A percentile compares a stretch with the other conserved stretches of the same genome.
Evolutionary conservation across 1,140 invertebrate species (phyloP).

Genomic region (Bombyx mandarina): DNA sequence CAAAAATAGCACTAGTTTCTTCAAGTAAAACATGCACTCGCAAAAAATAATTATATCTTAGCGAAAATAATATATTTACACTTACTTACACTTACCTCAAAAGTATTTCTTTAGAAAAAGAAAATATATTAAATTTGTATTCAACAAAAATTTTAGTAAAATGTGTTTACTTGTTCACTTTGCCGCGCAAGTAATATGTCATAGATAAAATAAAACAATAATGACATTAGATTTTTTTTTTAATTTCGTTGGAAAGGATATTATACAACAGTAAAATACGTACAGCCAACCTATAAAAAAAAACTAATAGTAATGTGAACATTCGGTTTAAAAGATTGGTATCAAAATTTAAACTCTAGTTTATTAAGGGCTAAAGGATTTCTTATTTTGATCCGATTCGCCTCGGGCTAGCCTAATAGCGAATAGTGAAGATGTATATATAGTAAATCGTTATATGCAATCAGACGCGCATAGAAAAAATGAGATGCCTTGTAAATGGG

Average conservation of each 20-base stretch:
- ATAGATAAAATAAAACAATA: constrained; percentile 21
- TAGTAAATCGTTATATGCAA: too few relatives aligned
- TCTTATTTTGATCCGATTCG: too few relatives aligned
- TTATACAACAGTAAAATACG: constrained; percentile 31
- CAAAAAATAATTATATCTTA: constrained; percentile 35
- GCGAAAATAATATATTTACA: constrained; percentile 42
- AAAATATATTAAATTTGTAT: constrained; percentile 35
- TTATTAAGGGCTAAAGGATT: constrained; percentile 20
- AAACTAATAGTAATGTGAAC: constrained; percentile 26
- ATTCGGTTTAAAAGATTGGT: constrained; percentile 28
- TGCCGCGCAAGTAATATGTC: constrained; percentile 27
- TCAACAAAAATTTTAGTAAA: constrained; percentile 34
- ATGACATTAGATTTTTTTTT: constrained; percentile 33
- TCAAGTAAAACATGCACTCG: constrained; percentile 3
- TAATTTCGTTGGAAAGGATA: constrained; percentile 29
- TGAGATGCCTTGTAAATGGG: too few relatives aligned
- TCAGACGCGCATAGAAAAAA: too few relatives aligned
- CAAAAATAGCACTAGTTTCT: constrained; percentile 39
- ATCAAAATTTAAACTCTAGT: constrained; percentile 30
- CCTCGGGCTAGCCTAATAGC: too few relatives aligned
- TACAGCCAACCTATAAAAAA: constrained; percentile 32
- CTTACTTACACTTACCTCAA: constrained; percentile 41
- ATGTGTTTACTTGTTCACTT: constrained; percentile 20
- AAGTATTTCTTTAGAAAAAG: constrained; percentile 35
- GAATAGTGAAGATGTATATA: too few relatives aligned